Evolutionary conservation across 2,113 vertebrate species (phyloP), one percentile per base, ranked within the genome.

Genomic region (Sinocyclocheilus rhinocerous): DNA sequence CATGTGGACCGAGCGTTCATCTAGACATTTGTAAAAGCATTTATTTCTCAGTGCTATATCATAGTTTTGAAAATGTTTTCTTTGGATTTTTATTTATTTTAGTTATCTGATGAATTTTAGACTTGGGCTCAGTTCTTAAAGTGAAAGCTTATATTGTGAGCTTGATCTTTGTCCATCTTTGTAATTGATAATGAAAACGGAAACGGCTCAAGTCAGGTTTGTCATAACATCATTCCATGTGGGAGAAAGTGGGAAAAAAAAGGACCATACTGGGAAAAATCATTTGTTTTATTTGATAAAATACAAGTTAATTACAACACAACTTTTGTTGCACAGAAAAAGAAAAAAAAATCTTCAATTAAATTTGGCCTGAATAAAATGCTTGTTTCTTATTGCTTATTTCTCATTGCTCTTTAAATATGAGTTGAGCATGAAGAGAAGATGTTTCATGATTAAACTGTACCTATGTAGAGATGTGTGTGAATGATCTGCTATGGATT

Each of bases 81-180:
- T 61, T 70, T 77, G 13, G 22, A 20, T 72, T 82, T 83, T 76
- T 45, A 84, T 87, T 86, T 89, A 89, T 89, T 89, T 89, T 82
- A 81, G 36, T 87, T 24, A 86, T 87, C 18, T 13, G 59, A 29
- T 50, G 20, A 69, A 45, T 61, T 88, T 2, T 48, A 48, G 45
- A 3, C 61, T 75, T 13, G 72, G 20, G 39, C 22, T 72, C 69
- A 12, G 69, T 72, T 72, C 69, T 45, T 45, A 45, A 73, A 33
- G 26, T 69, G 26, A 69, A 33, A 39, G 18, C 16, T 70, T 70
- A 10, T 20, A 20, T 36, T 20, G 67, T 16, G 18, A 36, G 6
- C 45, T 42, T 80, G 57, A 67, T 24, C 80, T 73, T 72, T 86
- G 70, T 29, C 6, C 33, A 2, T 83, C 26, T 73, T 42, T 26